phyloP scores from a whole-genome alignment of 2,797 vertebrate species.

The Liasis olivaceus region DNA sequence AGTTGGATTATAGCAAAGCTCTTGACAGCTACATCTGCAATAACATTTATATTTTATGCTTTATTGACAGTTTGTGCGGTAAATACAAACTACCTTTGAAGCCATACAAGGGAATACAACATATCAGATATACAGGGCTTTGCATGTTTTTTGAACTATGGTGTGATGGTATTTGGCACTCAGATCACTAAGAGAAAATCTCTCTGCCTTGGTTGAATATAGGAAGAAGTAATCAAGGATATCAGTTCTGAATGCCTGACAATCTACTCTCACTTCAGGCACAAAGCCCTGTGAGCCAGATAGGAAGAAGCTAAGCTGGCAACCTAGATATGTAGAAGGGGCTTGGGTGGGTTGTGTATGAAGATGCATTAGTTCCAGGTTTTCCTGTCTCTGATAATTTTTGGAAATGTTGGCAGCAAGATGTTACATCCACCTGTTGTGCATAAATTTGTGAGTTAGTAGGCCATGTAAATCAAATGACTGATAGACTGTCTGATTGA shows the following conservation, averaged over 20 bases:
- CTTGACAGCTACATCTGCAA: not conserved
- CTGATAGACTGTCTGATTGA: not conserved
- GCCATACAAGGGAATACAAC: slow-evolving; percentile 10
- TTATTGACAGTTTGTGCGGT: slow-evolving; percentile 30
- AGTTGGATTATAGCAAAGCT: not conserved
- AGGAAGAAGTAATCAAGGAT: slow-evolving; percentile 28
- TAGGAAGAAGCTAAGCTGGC: slow-evolving; percentile 13
- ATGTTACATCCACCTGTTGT: not conserved
- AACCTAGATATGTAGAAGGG: not conserved
- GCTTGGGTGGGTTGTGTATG: not conserved
- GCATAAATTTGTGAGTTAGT: not conserved
- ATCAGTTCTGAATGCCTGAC: slow-evolving; percentile 30
- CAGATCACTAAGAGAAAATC: slow-evolving; percentile 48
- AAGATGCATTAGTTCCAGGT: not conserved
- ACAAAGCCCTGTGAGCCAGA: not conserved
- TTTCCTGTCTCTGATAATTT: not conserved
- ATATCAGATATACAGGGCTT: slow-evolving; percentile 44
- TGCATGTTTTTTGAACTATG: slow-evolving; percentile 44
- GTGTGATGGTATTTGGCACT: slow-evolving; percentile 5
- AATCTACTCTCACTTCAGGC: not conserved
- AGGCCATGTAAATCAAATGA: not conserved
- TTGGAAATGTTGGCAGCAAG: rapidly evolving
- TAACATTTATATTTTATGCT: slow-evolving; percentile 44
- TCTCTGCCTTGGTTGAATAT: slow-evolving; percentile 30
- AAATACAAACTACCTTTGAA: slow-evolving; percentile 59